Evolutionary conservation across 2,888 invertebrate genomes (phyloP).

Genomic region (Eilema caniola): DNA sequence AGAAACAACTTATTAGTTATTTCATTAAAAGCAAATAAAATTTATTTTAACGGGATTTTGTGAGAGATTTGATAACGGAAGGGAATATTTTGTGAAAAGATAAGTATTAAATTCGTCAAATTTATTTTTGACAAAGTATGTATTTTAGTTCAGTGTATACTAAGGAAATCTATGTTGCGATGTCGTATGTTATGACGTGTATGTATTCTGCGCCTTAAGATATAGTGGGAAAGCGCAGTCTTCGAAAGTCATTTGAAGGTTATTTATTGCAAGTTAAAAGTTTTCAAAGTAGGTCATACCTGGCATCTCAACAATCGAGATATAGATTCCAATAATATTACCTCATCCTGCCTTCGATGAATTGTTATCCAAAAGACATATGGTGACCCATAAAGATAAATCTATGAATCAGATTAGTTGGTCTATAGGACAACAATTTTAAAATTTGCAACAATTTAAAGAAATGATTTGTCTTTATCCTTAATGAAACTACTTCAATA

Average conservation of each 20-base stretch:
- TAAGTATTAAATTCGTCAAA: too few species aligned
- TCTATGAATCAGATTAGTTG: background rate
- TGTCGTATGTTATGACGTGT: background rate
- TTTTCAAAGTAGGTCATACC: background rate
- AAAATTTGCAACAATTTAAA: too few species aligned
- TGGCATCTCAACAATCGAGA: background rate
- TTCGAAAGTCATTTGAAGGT: background rate
- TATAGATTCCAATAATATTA: background rate
- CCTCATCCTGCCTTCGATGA: background rate
- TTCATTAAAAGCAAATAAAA: too few species aligned
- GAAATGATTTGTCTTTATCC: too few species aligned
- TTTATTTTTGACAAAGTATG: background rate
- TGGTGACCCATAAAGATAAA: background rate
- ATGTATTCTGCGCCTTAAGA: background rate
- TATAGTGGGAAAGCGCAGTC: background rate
- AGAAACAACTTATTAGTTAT: conserved; percentile 11
- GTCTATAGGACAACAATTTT: background rate
- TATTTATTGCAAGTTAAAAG: background rate
- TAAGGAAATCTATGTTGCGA: too few species aligned
- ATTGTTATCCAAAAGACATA: background rate
- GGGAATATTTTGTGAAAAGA: too few species aligned
- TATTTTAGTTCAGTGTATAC: background rate
- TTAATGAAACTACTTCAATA: too few species aligned
- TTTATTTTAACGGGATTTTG: too few species aligned
- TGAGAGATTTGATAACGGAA: too few species aligned